A percentile compares a stretch with the other conserved stretches of the same genome.
phyloP scores from a whole-genome alignment of 2,797 vertebrate species.

The Sardinella longiceps region DNA sequence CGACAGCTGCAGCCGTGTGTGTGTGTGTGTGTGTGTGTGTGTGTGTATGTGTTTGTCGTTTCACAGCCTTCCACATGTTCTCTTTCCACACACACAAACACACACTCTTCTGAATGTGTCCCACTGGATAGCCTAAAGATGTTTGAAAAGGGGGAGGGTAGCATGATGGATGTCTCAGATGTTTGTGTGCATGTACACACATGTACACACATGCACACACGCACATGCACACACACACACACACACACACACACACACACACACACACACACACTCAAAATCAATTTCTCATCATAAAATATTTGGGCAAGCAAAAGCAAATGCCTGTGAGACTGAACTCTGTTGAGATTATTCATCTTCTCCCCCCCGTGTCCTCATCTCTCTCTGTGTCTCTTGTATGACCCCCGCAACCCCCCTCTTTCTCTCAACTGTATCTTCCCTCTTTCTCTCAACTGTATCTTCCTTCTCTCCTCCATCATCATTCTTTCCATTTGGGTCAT shows the following conservation, averaged over 20 bases:
- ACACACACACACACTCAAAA: not conserved
- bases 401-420: not conserved
- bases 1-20: too few relatives aligned
- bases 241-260: slow-evolving; percentile 6
- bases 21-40: not conserved
- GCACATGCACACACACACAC: not conserved
- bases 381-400: not conserved
- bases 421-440: too few relatives aligned
- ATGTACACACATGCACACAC: not conserved
- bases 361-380: not conserved
- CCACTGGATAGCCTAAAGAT: not conserved
- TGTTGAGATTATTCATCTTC: not conserved
- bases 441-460: not conserved
- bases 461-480: not conserved
- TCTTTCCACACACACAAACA: not conserved
- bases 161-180: not conserved
- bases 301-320: not conserved
- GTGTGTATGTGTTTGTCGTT: not conserved
- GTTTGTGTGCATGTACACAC: not conserved
- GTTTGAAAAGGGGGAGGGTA: not conserved
- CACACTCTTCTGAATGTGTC: not conserved
- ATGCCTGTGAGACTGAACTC: not conserved
- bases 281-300: not conserved
- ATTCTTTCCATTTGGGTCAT: not conserved
- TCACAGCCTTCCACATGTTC: not conserved